Evolutionary conservation across 1,140 invertebrate species (phyloP), one percentile per base, ranked within the genome.

Genomic region (Geopemphigus sp.): DNA sequence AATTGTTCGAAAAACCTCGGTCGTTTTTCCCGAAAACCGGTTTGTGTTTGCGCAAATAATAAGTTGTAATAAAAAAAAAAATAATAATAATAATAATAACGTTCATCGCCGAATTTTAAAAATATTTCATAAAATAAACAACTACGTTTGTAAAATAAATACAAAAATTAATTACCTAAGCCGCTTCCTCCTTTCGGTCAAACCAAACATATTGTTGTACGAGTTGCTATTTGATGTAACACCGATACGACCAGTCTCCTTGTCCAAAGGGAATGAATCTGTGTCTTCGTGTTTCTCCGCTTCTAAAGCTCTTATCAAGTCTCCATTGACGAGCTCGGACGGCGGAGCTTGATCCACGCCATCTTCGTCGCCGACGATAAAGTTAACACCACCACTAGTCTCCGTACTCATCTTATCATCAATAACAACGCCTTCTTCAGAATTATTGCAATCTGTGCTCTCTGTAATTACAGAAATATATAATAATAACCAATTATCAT

Each of bases 121-220:
- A 39, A 39, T 39, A 4, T 39, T 39, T 39, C 3, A 39, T 4
- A 39, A 4, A 39, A 39, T 39, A 39, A 39, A 39, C 8, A 39
- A 39, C 8, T 4, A 39, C 8, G 8, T 4, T 39, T 4, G 8
- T 39, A 39, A 39, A 4, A 39, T 4, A 4, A 39, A 39, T 39
- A 39, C 3, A 4, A 39, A 39, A 39, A 39, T 39, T 39, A 83
- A 85, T 85, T 50, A 88, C 88, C 87, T 88, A 84, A 88, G 86
- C 19, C 87, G 85, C 82, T 85, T 88, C 26, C 87, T 86, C 29
- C 86, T 85, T 81, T 88, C 88, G 45, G 85, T 84, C 80, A 88
- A 83, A 81, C 87, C 87, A 32, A 86, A 86, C 82, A 86, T 83
- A 74, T 84, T 81, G 24, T 82, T 82, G 82, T 83, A 83, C 14